Conservation (phyloP, 2,797 vertebrate species). For the Acestrorhynchus altus region DNA sequence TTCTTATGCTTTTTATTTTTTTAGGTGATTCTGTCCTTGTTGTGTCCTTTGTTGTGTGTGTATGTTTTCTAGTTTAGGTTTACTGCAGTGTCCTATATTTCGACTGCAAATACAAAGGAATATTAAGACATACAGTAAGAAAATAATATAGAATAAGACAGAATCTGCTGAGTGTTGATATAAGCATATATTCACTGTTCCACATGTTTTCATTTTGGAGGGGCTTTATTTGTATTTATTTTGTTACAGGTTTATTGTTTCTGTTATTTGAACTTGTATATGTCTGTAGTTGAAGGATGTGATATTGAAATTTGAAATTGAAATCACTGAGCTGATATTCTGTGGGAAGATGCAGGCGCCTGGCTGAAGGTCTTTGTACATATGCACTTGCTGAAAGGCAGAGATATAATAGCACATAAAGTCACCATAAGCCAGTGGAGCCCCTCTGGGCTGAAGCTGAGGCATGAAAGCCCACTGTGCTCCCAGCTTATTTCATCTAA, state of each 20-base stretch:
- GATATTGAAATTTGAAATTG: slow-evolving; percentile 39
- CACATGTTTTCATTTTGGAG: not conserved
- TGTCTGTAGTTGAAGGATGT: slow-evolving; percentile 24
- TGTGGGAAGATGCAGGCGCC: slow-evolving; percentile 31
- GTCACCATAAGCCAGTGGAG: slow-evolving; percentile 45
- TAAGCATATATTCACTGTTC: not conserved
- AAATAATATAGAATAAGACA: not conserved
- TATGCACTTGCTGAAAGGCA: slow-evolving; percentile 50
- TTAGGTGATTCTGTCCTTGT: slow-evolving; percentile 32
- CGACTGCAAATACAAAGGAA: no score
- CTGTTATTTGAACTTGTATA: slow-evolving; percentile 30
- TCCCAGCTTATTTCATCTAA: slow-evolving; percentile 36
- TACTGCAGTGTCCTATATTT: not conserved
- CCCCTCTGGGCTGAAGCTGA: slow-evolving; percentile 32
- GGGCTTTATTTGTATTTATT: not conserved
- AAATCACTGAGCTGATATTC: slow-evolving; percentile 37
- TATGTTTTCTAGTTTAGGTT: not conserved
- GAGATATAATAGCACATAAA: slow-evolving; percentile 59
- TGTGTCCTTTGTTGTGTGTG: slow-evolving; percentile 44
- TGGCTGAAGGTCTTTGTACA: slow-evolving; percentile 46
- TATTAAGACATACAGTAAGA: not conserved
- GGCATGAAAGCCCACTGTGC: slow-evolving; percentile 39
- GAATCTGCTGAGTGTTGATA: not conserved
- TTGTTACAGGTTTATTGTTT: slow-evolving; percentile 5
- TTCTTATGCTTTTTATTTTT: slow-evolving; percentile 42